A percentile compares a stretch with the other conserved stretches of the same genome.
Conservation (phyloP, 2,888 invertebrate genomes). For the Dicyrtomina minuta region DNA sequence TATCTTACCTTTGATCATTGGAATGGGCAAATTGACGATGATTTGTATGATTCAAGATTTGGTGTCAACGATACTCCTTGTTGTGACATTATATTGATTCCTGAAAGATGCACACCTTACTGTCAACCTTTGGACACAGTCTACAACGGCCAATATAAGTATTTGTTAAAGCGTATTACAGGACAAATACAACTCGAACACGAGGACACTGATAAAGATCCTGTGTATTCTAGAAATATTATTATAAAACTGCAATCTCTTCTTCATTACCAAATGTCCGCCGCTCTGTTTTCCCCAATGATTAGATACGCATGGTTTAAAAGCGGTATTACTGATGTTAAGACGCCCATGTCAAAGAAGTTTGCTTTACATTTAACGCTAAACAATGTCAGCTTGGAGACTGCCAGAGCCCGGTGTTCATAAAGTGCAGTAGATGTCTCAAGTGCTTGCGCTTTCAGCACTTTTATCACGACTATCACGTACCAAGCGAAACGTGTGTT, state of each 20-base stretch:
- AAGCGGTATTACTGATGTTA: background rate
- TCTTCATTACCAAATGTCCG: background rate
- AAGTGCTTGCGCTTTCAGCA: too few species aligned
- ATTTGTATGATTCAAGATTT: background rate
- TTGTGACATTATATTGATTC: conserved; percentile 15
- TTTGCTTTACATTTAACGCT: background rate
- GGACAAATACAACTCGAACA: background rate
- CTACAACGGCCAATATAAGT: conserved; percentile 16
- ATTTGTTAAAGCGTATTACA: background rate
- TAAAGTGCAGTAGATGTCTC: too few species aligned
- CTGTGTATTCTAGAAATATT: background rate
- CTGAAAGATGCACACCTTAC: conserved; percentile 10
- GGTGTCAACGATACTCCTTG: background rate
- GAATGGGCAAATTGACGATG: conserved; percentile 4
- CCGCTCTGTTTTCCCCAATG: background rate
- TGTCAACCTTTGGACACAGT: conserved; percentile 21
- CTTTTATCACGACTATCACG: too few species aligned
- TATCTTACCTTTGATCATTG: conserved; percentile 20
- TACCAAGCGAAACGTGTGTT: too few species aligned
- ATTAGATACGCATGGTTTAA: background rate
- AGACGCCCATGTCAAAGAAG: background rate
- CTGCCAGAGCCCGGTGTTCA: background rate
- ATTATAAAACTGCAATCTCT: background rate
- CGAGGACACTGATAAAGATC: background rate
- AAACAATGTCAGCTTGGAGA: background rate